A percentile compares a stretch with the other conserved stretches of the same genome.
Conservation (phyloP, 1,140 invertebrate species). For the Mamestra configurata region DNA sequence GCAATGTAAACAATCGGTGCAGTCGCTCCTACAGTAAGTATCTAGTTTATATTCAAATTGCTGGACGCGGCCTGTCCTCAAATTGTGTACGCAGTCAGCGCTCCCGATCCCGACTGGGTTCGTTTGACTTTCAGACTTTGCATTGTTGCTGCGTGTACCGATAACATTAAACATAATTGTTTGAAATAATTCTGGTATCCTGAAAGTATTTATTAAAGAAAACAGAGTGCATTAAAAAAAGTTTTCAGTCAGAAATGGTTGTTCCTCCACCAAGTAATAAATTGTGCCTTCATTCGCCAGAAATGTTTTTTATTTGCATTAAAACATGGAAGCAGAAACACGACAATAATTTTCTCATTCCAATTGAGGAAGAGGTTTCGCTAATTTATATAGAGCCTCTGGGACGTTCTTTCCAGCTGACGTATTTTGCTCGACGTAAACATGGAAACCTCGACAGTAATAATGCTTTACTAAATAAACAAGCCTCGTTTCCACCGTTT, state of each 20-base stretch:
- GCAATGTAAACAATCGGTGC: conserved; percentile 63
- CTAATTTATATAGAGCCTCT: conserved; percentile 33
- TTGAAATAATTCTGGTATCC: not conserved
- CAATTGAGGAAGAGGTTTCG: conserved; percentile 32
- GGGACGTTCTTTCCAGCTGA: conserved; percentile 22
- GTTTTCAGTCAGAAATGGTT: no score
- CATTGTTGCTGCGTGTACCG: conserved; percentile 16
- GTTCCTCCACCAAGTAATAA: no score
- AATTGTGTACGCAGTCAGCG: conserved; percentile 60
- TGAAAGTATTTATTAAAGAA: no score
- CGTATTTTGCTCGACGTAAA: conserved; percentile 32
- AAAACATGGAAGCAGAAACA: not conserved
- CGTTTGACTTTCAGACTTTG: conserved; percentile 41
- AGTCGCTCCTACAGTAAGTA: conserved; percentile 60
- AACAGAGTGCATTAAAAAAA: no score
- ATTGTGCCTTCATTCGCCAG: not conserved
- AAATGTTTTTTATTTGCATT: not conserved
- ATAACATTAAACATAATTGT: not conserved
- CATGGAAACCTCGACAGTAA: conserved; percentile 35
- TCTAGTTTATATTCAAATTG: conserved; percentile 76
- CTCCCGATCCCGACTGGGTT: conserved; percentile 19
- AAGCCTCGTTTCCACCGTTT: conserved; percentile 49
- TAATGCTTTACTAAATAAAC: conserved; percentile 52
- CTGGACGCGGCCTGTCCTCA: conserved; percentile 60
- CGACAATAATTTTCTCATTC: conserved; percentile 22